Percentiles rank a stretch among this genome's conserved stretches.
phyloP scores from a whole-genome alignment of 2,797 vertebrate genomes.

The Champsocephalus esox region DNA sequence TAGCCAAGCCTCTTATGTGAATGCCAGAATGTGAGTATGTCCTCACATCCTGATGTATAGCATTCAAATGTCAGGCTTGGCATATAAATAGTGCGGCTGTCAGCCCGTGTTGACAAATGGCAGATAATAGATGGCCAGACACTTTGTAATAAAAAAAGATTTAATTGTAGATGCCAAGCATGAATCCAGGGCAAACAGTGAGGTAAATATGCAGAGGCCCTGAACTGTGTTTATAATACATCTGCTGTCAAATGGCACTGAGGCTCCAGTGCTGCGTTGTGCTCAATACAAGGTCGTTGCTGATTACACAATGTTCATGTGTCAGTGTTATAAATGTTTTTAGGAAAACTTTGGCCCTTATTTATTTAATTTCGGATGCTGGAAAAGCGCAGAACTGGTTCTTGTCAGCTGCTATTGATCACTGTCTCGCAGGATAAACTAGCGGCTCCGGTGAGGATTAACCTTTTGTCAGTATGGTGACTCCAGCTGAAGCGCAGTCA shows the following conservation, averaged over 20 bases:
- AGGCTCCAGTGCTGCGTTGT: slow-evolving; percentile 33
- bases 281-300: slow-evolving; percentile 60
- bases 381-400: slow-evolving; percentile 56
- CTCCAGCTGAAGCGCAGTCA: slow-evolving; percentile 44
- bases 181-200: slow-evolving; percentile 70
- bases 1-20: slow-evolving; percentile 55
- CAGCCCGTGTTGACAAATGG: slow-evolving; percentile 70
- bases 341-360: slow-evolving; percentile 52
- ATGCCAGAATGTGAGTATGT: slow-evolving; percentile 67
- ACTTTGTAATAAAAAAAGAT: slow-evolving; percentile 74
- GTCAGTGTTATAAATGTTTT: slow-evolving; percentile 66
- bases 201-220: slow-evolving; percentile 67
- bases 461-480: slow-evolving; percentile 60
- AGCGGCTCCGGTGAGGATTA: slow-evolving; percentile 65
- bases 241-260: slow-evolving; percentile 48
- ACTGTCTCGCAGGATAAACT: slow-evolving; percentile 55
- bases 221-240: slow-evolving; percentile 64
- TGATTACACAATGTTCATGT: slow-evolving; percentile 58
- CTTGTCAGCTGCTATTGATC: slow-evolving; percentile 74
- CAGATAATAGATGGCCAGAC: slow-evolving; percentile 62
- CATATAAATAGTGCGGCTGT: slow-evolving; percentile 79
- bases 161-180: slow-evolving; percentile 80
- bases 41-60: slow-evolving; percentile 72
- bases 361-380: slow-evolving; percentile 59
- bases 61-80: slow-evolving; percentile 73